Evolutionary conservation across 53 echinoderm and acorn worm species (phyloP), one percentile per base, ranked within the genome.

Genomic region (Actinopyga echinites): DNA sequence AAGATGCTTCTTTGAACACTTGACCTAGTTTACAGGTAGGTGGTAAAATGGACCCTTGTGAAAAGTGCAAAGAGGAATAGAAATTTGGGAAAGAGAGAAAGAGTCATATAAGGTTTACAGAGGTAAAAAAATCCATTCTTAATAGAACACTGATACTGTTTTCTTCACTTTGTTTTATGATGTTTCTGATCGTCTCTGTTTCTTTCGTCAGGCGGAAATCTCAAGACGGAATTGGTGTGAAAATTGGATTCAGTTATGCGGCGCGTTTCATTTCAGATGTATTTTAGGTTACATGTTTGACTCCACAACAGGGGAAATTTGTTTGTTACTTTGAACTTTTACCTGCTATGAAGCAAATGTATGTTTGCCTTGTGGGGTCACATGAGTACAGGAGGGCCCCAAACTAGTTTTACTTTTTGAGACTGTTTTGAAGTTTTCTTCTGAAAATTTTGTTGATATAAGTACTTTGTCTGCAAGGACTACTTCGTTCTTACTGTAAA

Each of bases 21-120:
- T 71, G 71, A 71, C 71, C 71, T 71, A 71, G 71, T 40, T 71
- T 71, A 71, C 71, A 71, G 71, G 71, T 71, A 71, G 71, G 71
- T 71, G 71, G 71, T 71, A 71, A 43, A 22, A 71, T 71, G 71
- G 71, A 71, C 71, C 71, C 71, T 71, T 71, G 71, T 44, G 40
- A 44, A 71, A 71, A 71, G 71, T 71, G 71, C 71, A 71, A 40
- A 42, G 44, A 71, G 23, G 29, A 42, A 33, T 40, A 22, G 44
- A 71, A 71, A 63, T 5, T n/a, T 8, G 20, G 21, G 24, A 71
- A 21, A 32, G 35, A 34, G 21, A 20, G 19, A 38, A 0, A 8
- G 9, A 36, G 38, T 28, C 28, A 63, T 28, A 2, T 30, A 63
- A 63, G 15, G 31, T 30, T 66, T 66, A 5, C 4, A 66, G 21